Evolutionary conservation across 1,140 invertebrate species (phyloP), one percentile per base, ranked within the genome.

Genomic region (Lordiphosa stackelbergi): DNA sequence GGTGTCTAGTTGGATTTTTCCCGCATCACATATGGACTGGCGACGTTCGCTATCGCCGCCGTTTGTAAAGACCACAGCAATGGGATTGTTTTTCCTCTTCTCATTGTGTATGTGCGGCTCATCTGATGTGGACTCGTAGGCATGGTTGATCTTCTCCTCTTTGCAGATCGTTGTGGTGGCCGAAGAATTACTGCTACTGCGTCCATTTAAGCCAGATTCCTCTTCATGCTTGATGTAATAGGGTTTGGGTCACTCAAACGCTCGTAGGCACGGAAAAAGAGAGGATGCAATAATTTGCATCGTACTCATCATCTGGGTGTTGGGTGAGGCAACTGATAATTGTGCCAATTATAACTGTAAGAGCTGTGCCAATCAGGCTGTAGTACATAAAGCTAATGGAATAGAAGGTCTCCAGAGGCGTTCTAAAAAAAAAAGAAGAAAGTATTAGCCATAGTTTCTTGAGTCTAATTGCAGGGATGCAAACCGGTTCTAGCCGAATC

Each of bases 321-420:
- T 88, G 90, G 43, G 92, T 93, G 11, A 93, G 62, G 34, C 91
- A 90, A 75, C 93, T 94, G 16, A 93, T 89, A 5, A 93, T 79
- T 5, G 90, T 90, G 0, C 93, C 93, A 22, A 93, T 86, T 3
- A 91, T 49, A 0, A 94, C 88, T 0, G 93, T 93, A 13, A 93
- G 89, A 9, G 91, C 64, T 45, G 92, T 93, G 2, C 93, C 93
- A 36, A 94, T 89, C 3, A 93, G 77, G 16, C 92, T 91, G 75
- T 94, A 94, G 78, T 94, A 94, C 93, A 94, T 94, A 73, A 93
- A 94, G 4, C 92, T 93, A 35, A 93, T 90, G 5, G 91, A 90
- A 69, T 93, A 93, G 6, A 93, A 78, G 10, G 88, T 87, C 12
- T 91, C 88, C 6, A 93, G 43, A 11, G 90, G 83, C 62, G 91